phyloP scores from a whole-genome alignment of 2,888 invertebrate species.

The Pachliopta kotzebuea region DNA sequence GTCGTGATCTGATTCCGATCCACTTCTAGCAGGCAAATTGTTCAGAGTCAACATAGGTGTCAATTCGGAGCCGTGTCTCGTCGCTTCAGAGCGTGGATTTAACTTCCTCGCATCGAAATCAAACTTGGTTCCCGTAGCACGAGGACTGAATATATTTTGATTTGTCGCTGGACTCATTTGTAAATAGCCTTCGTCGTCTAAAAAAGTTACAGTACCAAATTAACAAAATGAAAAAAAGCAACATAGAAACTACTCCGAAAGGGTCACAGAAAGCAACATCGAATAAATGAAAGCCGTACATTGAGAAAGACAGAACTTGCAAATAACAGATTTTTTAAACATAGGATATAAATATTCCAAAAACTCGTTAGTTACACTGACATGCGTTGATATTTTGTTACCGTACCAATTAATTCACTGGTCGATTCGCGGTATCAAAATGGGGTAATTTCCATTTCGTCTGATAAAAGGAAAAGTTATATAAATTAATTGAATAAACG shows the following conservation, averaged over 20 bases:
- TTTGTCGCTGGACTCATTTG: slow-evolving; percentile 80
- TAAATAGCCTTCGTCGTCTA: slow-evolving; percentile 80
- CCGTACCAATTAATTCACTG: slow-evolving; percentile 42
- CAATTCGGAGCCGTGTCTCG: slow-evolving; percentile 63
- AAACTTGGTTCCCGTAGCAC: slow-evolving; percentile 67
- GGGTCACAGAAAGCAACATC: slow-evolving; percentile 5
- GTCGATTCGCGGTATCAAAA: slow-evolving; percentile 47
- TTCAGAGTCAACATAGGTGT: slow-evolving; percentile 78
- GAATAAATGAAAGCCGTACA: slow-evolving; percentile 7
- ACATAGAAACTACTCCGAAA: neutral
- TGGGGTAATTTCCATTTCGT: slow-evolving; percentile 54
- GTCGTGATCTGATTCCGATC: slow-evolving; percentile 67
- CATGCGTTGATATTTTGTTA: slow-evolving; percentile 31
- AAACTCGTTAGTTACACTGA: slow-evolving; percentile 19
- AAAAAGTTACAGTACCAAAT: slow-evolving; percentile 36
- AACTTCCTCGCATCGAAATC: slow-evolving; percentile 72
- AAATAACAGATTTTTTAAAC: neutral
- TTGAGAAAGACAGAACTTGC: neutral
- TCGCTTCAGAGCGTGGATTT: slow-evolving; percentile 50
- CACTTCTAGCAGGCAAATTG: slow-evolving; percentile 59
- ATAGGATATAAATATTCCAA: neutral
- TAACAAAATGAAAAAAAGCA: neutral
- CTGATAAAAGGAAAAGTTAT: slow-evolving; percentile 53
- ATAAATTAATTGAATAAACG: slow-evolving; percentile 1
- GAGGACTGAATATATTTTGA: slow-evolving; percentile 79